Base-by-base conservation (phyloP, 2,888 invertebrate species). In the Agrenia bidenticulata region DNA sequence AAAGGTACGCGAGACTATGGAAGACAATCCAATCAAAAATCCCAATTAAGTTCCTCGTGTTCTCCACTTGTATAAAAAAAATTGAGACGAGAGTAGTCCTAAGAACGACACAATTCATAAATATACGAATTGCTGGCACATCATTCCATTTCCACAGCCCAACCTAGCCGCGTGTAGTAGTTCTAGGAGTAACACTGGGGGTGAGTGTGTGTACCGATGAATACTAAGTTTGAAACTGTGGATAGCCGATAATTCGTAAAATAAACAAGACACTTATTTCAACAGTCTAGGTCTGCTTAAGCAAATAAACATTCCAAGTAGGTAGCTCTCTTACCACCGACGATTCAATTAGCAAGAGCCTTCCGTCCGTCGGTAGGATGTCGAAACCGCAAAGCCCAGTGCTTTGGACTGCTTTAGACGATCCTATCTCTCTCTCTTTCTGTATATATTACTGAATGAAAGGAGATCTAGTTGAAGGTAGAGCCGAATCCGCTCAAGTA, bases 301-400 rank as follows among this genome's bases (percentile, higher is more conserved):
- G 19, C 15, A 45, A 45, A 15, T 19, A 45, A 45, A 45, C 45
- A 45, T 5, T 5, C 9, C 45, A 5, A 5, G 45, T 19, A 5
- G 45, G n/a, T 5, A 45, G n/a, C 39, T 45, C 45, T 17, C 4
- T 45, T 45, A 45, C 45, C 45, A 45, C 45, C 45, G 45, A 45
- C 45, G 45, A 45, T 45, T 45, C 19, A 45, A 45, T 45, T 45
- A 45, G 19, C 9, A 45, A 5, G 19, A n/a, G n/a, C n/a, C n/a
- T 45, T 45, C 45, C 5, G 5, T 45, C 9, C 2, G 45, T 45
- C 45, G 45, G n/a, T 45, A 5, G 45, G 45, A 45, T 45, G 45
- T 45, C 9, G 45, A 45, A 45, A 45, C 45, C 45, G 19, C 45
- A 45, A 19, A 15, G n/a, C 9, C 19, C 39, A 11, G 39, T 39